Evolutionary conservation across 2,113 vertebrate species (phyloP).

Genomic region (Poeciliopsis prolifica): DNA sequence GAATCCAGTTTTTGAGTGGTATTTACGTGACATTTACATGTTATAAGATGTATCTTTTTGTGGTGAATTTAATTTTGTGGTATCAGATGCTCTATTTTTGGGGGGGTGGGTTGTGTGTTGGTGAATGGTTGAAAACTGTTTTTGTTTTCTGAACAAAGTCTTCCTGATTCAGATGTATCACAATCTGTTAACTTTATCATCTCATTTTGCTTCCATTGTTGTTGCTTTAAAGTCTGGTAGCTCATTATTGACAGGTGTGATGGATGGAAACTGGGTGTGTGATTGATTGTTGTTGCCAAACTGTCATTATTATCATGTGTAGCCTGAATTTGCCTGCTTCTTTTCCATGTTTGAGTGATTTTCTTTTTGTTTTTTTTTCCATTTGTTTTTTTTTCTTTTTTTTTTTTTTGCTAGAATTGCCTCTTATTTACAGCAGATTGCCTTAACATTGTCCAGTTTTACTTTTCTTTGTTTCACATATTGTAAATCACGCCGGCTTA

Average conservation of each 20-base stretch:
- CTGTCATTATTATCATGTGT: not conserved
- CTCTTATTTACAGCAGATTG: constrained; percentile 47
- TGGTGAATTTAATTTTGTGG: constrained; percentile 25
- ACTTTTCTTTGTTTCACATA: constrained; percentile 12
- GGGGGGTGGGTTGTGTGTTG: not conserved
- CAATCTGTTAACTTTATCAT: constrained; percentile 14
- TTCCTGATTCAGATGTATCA: constrained; percentile 48
- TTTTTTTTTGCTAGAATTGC: constrained; percentile 6
- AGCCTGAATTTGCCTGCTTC: constrained; percentile 8
- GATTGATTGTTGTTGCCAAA: constrained; percentile 31
- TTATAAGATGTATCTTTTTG: constrained; percentile 17
- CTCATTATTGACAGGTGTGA: constrained; percentile 11
- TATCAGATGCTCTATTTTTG: constrained; percentile 32
- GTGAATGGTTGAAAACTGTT: constrained; percentile 13
- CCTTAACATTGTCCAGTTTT: constrained; percentile 56
- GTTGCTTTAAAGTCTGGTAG: constrained; percentile 30
- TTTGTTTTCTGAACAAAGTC: constrained; percentile 42
- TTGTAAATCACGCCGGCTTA: constrained; percentile 33
- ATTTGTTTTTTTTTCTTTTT: no score
- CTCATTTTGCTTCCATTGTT: not conserved
- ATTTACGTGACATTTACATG: constrained; percentile 15
- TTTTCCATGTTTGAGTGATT: constrained; percentile 2
- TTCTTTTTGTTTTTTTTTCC: not conserved
- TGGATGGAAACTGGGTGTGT: not conserved
- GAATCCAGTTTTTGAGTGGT: constrained; percentile 54